phyloP scores from a whole-genome alignment of 2,113 vertebrate species.

The Penelope pileata region DNA sequence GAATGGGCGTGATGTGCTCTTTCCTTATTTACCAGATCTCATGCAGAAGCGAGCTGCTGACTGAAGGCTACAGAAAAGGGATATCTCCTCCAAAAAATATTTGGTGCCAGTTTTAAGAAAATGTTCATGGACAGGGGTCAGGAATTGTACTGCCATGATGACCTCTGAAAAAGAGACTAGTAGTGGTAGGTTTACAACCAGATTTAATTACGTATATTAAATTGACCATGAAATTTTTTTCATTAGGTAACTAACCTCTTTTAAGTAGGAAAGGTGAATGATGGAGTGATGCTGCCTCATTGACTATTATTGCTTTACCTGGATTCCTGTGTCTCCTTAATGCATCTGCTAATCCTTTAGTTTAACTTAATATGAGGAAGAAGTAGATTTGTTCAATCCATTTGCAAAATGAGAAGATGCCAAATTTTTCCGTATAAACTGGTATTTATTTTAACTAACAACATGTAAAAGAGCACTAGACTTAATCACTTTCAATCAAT shows the following conservation, averaged over 20 bases:
- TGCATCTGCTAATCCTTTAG: constrained; percentile 62
- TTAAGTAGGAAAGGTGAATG: constrained; percentile 77
- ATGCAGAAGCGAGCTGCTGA: not conserved
- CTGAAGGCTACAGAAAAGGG: not conserved
- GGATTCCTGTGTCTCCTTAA: constrained; percentile 68
- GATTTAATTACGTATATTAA: constrained; percentile 76
- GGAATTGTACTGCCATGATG: constrained; percentile 62
- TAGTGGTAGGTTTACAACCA: constrained; percentile 77
- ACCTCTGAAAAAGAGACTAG: constrained; percentile 74
- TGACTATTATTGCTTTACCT: constrained; percentile 76
- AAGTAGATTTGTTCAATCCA: constrained; percentile 71
- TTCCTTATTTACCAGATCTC: not conserved
- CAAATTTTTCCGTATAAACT: constrained; percentile 68
- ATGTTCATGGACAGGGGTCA: constrained; percentile 64
- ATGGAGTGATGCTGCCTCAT: constrained; percentile 71
- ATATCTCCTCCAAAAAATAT: constrained; percentile 26
- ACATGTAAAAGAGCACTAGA: constrained; percentile 77
- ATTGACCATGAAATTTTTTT: constrained; percentile 80
- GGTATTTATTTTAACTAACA: constrained; percentile 83
- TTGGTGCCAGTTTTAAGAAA: constrained; percentile 63
- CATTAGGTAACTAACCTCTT: constrained; percentile 78
- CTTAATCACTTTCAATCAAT: constrained; percentile 85
- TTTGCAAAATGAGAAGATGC: constrained; percentile 75
- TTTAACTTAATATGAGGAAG: constrained; percentile 70
- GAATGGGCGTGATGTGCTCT: not conserved